These are phyloP conservation scores for Candidula unifasciata DNA, from an alignment of 2,888 invertebrate genomes.

Conservation along the genomic window DNA sequence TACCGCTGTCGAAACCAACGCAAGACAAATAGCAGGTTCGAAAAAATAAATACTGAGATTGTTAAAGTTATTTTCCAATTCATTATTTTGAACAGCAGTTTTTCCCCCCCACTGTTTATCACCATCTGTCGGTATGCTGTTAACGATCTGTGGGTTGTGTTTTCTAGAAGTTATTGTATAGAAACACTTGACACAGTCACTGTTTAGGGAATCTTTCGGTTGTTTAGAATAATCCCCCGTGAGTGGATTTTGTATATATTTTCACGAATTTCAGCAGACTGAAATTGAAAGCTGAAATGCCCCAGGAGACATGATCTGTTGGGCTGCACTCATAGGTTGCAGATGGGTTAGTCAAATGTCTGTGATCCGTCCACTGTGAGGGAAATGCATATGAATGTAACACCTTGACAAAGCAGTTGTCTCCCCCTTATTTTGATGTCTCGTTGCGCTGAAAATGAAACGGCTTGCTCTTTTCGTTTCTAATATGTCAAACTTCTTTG, in stretches of 20 bases:
- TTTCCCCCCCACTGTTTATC: too few species aligned
- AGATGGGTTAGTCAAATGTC: background rate
- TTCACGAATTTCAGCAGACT: background rate
- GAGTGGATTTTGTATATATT: background rate
- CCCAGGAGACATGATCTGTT: conserved; percentile 34
- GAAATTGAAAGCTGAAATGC: conserved; percentile 16
- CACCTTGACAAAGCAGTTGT: conserved; percentile 28
- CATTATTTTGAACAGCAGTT: too few species aligned
- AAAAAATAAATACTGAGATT: too few species aligned
- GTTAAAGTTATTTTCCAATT: too few species aligned
- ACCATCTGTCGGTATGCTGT: too few species aligned
- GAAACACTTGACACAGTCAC: too few species aligned
- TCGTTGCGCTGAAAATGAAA: background rate
- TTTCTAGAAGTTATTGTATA: too few species aligned
- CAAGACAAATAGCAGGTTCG: too few species aligned
- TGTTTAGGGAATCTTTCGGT: too few species aligned
- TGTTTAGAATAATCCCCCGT: too few species aligned
- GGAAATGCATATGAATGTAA: conserved; percentile 45
- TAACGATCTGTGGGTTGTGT: too few species aligned
- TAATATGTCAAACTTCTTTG: conserved; percentile 30
- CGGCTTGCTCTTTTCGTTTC: background rate
- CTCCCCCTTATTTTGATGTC: background rate
- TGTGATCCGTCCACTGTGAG: background rate
- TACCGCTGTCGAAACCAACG: too few species aligned
- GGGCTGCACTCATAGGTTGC: conserved; percentile 34